A percentile compares a stretch with the other conserved stretches of the same genome.
phyloP scores from a whole-genome alignment of 2,797 vertebrate species.

The Micropoecilia bifurca region DNA sequence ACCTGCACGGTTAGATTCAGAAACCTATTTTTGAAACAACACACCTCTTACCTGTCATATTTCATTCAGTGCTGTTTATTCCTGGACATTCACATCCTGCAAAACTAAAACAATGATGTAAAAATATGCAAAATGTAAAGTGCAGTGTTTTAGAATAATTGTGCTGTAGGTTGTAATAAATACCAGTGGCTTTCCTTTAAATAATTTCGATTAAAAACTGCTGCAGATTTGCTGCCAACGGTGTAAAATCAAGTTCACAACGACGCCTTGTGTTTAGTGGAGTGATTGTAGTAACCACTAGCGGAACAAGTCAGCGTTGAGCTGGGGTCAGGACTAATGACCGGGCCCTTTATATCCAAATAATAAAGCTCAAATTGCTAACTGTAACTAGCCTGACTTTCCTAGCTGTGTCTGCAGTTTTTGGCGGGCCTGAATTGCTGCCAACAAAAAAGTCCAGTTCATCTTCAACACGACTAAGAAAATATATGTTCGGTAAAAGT shows the following conservation, averaged over 20 bases:
- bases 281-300: neutral
- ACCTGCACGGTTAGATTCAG: conserved; percentile 1
- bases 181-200: neutral
- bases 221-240: neutral
- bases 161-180: neutral
- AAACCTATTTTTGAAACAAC: neutral
- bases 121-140: neutral
- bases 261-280: neutral
- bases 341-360: too few relatives aligned
- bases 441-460: too few relatives aligned
- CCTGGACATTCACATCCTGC: neutral
- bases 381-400: too few relatives aligned
- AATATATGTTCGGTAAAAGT: too few relatives aligned
- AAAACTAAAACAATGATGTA: neutral
- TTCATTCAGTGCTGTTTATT: neutral
- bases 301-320: too few relatives aligned
- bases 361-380: too few relatives aligned
- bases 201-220: neutral
- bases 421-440: too few relatives aligned
- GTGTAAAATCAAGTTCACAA: neutral
- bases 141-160: neutral
- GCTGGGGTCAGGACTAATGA: too few relatives aligned
- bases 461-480: too few relatives aligned
- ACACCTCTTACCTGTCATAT: neutral
- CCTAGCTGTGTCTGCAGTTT: too few relatives aligned